These are phyloP conservation scores for Apantesis nais DNA, from an alignment of 2,888 invertebrate species.

Conservation along the genomic window DNA sequence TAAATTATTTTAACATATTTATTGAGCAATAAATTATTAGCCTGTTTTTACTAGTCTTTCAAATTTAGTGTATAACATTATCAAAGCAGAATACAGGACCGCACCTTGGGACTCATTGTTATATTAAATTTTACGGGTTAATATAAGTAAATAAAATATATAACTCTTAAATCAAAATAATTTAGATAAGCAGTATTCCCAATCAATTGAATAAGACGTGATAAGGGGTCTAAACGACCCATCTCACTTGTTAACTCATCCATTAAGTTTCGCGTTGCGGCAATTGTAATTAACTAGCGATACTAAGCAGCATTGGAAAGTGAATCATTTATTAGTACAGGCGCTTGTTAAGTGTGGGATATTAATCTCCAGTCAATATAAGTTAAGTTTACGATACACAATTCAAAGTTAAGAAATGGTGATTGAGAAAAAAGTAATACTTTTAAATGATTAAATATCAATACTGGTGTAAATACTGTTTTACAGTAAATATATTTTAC, in stretches of 20 bases:
- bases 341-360: constrained; percentile 4
- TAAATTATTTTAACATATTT: too few relatives aligned
- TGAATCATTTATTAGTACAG: constrained; percentile 58
- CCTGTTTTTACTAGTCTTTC: too few relatives aligned
- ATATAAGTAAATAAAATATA: too few relatives aligned
- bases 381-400: background rate
- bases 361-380: background rate
- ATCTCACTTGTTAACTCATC: constrained; percentile 64
- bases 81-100: background rate
- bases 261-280: constrained; percentile 63
- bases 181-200: constrained; percentile 33
- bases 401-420: background rate
- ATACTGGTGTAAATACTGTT: too few relatives aligned
- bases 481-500: too few relatives aligned
- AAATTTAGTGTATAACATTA: background rate
- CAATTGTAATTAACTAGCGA: constrained; percentile 65
- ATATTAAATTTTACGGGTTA: too few relatives aligned
- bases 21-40: too few relatives aligned
- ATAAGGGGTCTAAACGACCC: constrained; percentile 55
- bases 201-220: constrained; percentile 42
- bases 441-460: background rate
- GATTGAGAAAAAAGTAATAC: background rate
- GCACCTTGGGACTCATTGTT: too few relatives aligned
- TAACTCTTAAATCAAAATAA: background rate
- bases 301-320: constrained; percentile 55